phyloP scores from a whole-genome alignment of 2,113 vertebrate species.

The Coturnix japonica region DNA sequence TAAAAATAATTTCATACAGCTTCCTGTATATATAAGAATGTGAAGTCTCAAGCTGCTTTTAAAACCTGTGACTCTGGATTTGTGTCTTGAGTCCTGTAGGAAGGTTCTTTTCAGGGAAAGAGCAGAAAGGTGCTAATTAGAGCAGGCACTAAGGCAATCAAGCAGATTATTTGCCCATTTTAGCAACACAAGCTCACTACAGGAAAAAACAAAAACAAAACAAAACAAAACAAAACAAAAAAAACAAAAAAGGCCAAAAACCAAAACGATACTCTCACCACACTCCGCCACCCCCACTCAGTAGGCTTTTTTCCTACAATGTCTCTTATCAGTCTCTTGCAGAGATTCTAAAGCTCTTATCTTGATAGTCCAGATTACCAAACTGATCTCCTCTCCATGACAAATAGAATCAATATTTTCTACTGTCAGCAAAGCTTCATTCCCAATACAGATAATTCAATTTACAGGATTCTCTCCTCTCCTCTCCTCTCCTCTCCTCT shows the following conservation, averaged over 20 bases:
- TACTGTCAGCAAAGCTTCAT: constrained; percentile 65
- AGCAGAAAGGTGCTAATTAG: background rate
- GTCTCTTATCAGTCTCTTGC: constrained; percentile 87
- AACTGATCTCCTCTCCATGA: constrained; percentile 81
- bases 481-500: constrained; percentile 27
- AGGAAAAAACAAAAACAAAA: constrained; percentile 3
- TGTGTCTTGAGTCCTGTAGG: background rate
- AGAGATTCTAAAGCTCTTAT: constrained; percentile 90
- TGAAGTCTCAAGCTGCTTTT: background rate
- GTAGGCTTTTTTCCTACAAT: background rate
- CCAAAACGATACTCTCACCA: background rate
- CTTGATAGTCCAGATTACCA: constrained; percentile 87
- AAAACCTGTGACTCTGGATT: background rate
- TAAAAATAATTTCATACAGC: background rate
- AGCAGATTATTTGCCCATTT: background rate
- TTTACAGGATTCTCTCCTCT: constrained; percentile 54
- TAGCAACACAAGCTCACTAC: background rate
- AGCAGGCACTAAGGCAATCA: background rate
- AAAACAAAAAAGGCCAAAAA: background rate
- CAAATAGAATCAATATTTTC: constrained; percentile 80
- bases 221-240: background rate
- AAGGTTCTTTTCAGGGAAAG: background rate
- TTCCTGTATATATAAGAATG: background rate
- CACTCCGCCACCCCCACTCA: background rate
- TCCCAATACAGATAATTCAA: constrained; percentile 73